phyloP scores from a whole-genome alignment of 1,140 invertebrate genomes.

The Yoshiicerus persimilis region DNA sequence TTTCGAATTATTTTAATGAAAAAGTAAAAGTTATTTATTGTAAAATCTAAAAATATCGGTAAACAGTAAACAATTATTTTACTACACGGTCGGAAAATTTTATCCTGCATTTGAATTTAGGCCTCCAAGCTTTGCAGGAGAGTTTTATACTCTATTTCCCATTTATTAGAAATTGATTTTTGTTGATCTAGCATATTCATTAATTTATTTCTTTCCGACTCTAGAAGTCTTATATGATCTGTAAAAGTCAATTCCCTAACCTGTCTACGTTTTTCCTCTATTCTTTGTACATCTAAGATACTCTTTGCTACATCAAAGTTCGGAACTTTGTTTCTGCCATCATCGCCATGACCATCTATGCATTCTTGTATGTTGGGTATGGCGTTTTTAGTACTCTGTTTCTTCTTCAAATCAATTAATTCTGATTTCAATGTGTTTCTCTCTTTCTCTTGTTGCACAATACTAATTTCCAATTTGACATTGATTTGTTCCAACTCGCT shows the following conservation, averaged over 20 bases:
- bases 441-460: background rate
- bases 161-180: background rate
- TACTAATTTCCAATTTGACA: background rate
- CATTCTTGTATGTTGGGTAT: background rate
- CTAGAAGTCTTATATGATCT: background rate
- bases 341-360: background rate
- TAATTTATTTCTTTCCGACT: background rate
- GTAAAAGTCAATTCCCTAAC: background rate
- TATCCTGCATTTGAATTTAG: background rate
- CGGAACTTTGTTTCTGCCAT: background rate
- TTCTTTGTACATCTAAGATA: background rate
- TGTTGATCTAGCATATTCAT: background rate
- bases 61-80: too few relatives aligned
- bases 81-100: too few relatives aligned
- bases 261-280: background rate
- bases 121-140: background rate
- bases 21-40: too few relatives aligned
- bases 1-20: too few relatives aligned
- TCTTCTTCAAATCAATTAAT: background rate
- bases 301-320: background rate
- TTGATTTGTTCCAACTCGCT: background rate
- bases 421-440: background rate
- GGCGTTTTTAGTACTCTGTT: background rate
- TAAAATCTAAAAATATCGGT: too few relatives aligned
- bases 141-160: constrained; percentile 15